phyloP scores from a whole-genome alignment of 2,888 invertebrate genomes.

The Drosophila conformis region DNA sequence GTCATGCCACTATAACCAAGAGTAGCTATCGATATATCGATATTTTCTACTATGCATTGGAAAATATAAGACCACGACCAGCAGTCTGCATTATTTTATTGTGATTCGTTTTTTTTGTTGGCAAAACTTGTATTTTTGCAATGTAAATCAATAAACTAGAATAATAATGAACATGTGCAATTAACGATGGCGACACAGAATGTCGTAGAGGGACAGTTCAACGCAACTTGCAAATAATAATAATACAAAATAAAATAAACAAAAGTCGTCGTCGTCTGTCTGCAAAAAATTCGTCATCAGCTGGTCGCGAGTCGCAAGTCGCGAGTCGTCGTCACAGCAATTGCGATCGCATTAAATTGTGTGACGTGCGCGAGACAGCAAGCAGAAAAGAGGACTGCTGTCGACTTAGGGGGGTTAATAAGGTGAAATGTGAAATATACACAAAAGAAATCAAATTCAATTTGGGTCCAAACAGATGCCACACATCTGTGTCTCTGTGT shows the following conservation, averaged over 20 bases:
- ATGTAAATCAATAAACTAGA: slow-evolving; percentile 50
- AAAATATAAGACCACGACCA: slow-evolving; percentile 41
- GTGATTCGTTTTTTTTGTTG: slow-evolving; percentile 29
- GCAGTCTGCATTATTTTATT: slow-evolving; percentile 41
- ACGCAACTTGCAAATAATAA: slow-evolving; percentile 18
- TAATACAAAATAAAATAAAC: slow-evolving; percentile 35
- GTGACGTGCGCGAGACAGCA: slow-evolving; percentile 51
- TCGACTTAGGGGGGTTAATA: slow-evolving; percentile 45
- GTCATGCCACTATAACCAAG: slow-evolving; percentile 24
- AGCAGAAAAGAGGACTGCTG: slow-evolving; percentile 29
- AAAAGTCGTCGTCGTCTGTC: slow-evolving; percentile 32
- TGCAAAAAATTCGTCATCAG: slow-evolving; percentile 74
- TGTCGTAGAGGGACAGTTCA: slow-evolving; percentile 25
- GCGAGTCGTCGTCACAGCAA: slow-evolving; percentile 41
- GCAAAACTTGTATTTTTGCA: slow-evolving; percentile 27
- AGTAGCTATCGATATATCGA: slow-evolving; percentile 32
- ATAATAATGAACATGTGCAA: slow-evolving; percentile 45
- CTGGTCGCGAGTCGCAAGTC: slow-evolving; percentile 58
- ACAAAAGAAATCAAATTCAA: slow-evolving; percentile 49
- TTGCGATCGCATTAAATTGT: slow-evolving; percentile 55
- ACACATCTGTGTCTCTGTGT: slow-evolving; percentile 10
- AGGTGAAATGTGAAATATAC: slow-evolving; percentile 63
- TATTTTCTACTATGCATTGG: slow-evolving; percentile 27
- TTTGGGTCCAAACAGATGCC: slow-evolving; percentile 23
- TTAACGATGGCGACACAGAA: slow-evolving; percentile 31